These are phyloP conservation scores for Mormyrus proboscirostris DNA, from an alignment of 2,797 vertebrate genomes.

Conservation along the genomic window DNA sequence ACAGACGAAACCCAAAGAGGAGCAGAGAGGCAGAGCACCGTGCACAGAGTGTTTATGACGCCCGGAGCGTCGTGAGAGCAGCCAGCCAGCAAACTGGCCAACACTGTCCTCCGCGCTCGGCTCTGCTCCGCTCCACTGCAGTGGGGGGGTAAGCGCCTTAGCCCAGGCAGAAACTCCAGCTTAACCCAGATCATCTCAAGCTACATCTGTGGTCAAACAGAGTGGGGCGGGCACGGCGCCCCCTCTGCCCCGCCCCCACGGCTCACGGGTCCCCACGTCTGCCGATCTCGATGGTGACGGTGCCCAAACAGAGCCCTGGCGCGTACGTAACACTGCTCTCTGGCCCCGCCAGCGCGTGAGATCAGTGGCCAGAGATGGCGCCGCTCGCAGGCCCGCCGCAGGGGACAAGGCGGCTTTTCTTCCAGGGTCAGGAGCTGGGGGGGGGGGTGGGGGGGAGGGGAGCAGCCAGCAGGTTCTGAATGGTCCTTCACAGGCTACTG, in stretches of 20 bases:
- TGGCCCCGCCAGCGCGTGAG: constrained; percentile 25
- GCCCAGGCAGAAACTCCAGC: constrained; percentile 35
- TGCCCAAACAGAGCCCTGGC: background rate
- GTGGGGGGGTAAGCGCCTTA: constrained; percentile 33
- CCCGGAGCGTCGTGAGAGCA: background rate
- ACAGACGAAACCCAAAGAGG: background rate
- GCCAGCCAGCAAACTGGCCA: background rate
- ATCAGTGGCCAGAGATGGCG: constrained; percentile 27
- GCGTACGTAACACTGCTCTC: constrained; percentile 15
- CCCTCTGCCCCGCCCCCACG: background rate
- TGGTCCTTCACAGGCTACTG: constrained; percentile 26
- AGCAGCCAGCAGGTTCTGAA: constrained; percentile 27
- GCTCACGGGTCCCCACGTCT: background rate
- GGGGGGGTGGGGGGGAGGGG: background rate
- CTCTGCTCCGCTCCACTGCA: background rate
- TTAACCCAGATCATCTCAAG: constrained; percentile 40
- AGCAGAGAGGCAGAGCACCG: background rate
- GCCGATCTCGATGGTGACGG: background rate
- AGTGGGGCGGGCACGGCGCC: background rate
- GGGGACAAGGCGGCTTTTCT: constrained; percentile 53
- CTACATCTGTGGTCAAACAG: constrained; percentile 15
- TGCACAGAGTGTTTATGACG: background rate
- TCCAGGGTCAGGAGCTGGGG: background rate
- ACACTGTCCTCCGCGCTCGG: background rate
- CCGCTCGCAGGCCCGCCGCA: constrained; percentile 28